These are phyloP conservation scores for Penaeus chinensis DNA, from an alignment of 1,140 invertebrate genomes.

Conservation along the genomic window DNA sequence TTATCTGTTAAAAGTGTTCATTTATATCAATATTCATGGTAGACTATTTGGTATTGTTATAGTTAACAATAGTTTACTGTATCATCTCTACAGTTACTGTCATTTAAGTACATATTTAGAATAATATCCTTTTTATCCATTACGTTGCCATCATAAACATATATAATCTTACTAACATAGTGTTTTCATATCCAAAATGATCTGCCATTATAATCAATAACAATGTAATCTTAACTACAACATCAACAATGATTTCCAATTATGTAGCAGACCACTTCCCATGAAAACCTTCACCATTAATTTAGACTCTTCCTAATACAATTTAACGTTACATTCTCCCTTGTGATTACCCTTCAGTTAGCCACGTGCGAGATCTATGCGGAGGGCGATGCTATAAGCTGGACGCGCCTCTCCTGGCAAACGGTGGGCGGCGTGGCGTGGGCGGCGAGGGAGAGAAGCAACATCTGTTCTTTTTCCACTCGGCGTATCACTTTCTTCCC, in stretches of 20 bases:
- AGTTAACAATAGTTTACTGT: no score
- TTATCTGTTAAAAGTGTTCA: no score
- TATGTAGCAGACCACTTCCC: background rate
- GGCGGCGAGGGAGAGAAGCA: constrained; percentile 11
- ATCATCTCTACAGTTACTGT: no score
- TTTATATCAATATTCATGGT: no score
- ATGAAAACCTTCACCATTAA: background rate
- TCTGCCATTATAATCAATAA: background rate
- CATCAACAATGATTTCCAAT: background rate
- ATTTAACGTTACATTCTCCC: background rate
- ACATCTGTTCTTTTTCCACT: constrained; percentile 23
- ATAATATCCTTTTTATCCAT: background rate
- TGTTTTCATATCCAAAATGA: background rate
- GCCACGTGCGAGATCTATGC: constrained; percentile 16
- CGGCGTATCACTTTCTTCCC: constrained; percentile 42
- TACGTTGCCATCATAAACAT: background rate
- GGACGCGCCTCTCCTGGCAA: constrained; percentile 49
- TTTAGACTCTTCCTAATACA: background rate
- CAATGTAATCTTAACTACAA: background rate
- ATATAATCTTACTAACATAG: background rate
- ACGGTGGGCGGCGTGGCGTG: constrained; percentile 39
- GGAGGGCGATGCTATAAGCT: constrained; percentile 37
- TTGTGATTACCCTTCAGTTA: background rate
- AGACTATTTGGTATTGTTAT: no score
- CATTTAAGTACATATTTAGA: no score